Conservation (phyloP, 2,113 vertebrate species). For the Chaenocephalus aceratus region DNA sequence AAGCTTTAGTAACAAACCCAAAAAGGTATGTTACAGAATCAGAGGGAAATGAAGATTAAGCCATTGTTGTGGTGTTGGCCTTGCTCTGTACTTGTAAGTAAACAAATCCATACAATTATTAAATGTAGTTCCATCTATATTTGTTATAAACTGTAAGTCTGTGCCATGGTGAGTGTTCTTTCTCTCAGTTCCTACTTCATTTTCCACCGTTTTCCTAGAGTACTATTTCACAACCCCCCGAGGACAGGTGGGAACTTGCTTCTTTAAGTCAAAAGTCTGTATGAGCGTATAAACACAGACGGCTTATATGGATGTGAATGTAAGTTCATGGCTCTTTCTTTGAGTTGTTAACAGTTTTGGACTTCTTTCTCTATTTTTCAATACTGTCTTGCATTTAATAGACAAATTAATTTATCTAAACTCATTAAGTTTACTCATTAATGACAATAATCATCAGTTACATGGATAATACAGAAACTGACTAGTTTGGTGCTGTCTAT, state of each 20-base stretch:
- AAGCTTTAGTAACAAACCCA: constrained; percentile 43
- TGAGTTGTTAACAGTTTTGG: not conserved
- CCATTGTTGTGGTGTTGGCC: not conserved
- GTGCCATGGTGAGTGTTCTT: not conserved
- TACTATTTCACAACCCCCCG: not conserved
- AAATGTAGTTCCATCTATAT: not conserved
- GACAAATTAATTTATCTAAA: not conserved
- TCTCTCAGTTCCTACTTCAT: constrained; percentile 7
- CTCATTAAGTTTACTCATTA: too few relatives aligned
- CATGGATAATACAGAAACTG: not conserved
- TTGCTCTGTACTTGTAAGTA: not conserved
- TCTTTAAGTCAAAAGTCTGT: not conserved
- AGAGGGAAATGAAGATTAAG: not conserved
- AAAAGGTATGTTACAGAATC: constrained; percentile 40
- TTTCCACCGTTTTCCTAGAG: constrained; percentile 3
- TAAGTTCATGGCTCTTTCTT: not conserved
- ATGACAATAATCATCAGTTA: not conserved
- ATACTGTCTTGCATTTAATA: not conserved
- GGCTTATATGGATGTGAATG: constrained; percentile 1
- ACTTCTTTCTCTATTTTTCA: not conserved
- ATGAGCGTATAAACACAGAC: constrained; percentile 4
- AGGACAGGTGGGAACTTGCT: constrained; percentile 25
- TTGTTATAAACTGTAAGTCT: not conserved
- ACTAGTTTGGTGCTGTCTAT: not conserved
- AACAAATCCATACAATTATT: not conserved